phyloP scores from a whole-genome alignment of 2,113 vertebrate genomes.

The Scortum barcoo region DNA sequence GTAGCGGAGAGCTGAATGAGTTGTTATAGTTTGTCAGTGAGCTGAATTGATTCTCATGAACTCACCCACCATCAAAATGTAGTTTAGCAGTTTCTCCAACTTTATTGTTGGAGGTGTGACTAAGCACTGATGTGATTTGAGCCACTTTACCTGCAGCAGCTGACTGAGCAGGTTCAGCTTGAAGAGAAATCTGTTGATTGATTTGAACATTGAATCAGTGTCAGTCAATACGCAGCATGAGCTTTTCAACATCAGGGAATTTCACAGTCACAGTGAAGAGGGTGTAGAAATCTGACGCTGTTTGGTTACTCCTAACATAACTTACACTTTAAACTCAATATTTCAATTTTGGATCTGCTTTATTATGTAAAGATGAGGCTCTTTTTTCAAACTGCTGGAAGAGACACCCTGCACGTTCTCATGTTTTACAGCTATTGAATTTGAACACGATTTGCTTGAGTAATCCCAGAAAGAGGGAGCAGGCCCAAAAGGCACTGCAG shows the following conservation, averaged over 20 bases:
- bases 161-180: not conserved
- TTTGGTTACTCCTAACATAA: constrained; percentile 9
- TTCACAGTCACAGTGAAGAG: not conserved
- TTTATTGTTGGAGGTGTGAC: no score
- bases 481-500: constrained; percentile 96
- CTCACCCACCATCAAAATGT: no score
- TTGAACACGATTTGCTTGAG: constrained; percentile 98
- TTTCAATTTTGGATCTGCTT: constrained; percentile 15
- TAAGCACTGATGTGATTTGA: no score
- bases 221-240: constrained; percentile 33
- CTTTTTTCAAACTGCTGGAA: constrained; percentile 34
- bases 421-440: constrained; percentile 98
- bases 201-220: not conserved
- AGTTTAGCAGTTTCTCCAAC: no score
- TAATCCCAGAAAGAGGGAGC: constrained; percentile 96
- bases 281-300: constrained; percentile 1
- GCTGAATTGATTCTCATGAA: no score
- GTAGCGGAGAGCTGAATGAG: no score
- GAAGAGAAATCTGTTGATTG: constrained; percentile 21
- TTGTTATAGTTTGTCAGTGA: no score
- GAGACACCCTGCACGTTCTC: constrained; percentile 91
- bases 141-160: no score
- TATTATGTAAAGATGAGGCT: constrained; percentile 18
- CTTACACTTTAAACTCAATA: constrained; percentile 9
- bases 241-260: constrained; percentile 43